Percentiles rank a stretch among this genome's conserved stretches.
Conservation (phyloP, 2,113 vertebrate genomes). For the Rhinogobius similis region DNA sequence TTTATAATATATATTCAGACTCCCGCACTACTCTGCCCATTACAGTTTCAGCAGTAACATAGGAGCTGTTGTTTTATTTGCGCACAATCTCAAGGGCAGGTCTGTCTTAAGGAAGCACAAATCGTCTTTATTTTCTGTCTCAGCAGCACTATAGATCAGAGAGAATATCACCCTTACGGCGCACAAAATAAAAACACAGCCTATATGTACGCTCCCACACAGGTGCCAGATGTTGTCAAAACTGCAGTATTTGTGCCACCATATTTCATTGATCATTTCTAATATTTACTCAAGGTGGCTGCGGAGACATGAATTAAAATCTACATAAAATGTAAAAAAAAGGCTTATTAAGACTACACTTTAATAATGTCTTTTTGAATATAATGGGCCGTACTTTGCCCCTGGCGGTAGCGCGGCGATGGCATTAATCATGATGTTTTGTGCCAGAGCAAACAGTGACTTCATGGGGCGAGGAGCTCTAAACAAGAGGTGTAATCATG, state of each 20-base stretch:
- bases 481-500: too few relatives aligned
- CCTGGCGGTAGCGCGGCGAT: too few relatives aligned
- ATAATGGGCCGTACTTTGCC: too few relatives aligned
- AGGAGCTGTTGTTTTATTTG: conserved; percentile 17
- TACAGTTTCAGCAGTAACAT: conserved; percentile 7
- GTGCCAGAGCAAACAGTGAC: too few relatives aligned
- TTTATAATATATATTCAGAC: conserved; percentile 10
- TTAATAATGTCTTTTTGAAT: too few relatives aligned
- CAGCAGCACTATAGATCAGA: conserved; percentile 6
- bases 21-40: conserved; percentile 4
- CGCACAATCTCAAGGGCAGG: conserved; percentile 9
- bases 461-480: too few relatives aligned
- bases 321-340: too few relatives aligned
- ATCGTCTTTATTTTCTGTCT: neutral
- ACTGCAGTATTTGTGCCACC: neutral
- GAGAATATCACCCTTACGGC: conserved; percentile 1
- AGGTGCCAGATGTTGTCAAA: neutral
- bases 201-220: neutral
- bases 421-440: too few relatives aligned
- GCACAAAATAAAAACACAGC: conserved; percentile 1
- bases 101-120: neutral
- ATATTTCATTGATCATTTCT: neutral
- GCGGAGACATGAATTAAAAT: too few relatives aligned
- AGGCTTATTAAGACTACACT: too few relatives aligned
- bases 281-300: neutral